Evolutionary conservation across 2,113 vertebrate species (phyloP).

Genomic region (Trinectes maculatus): DNA sequence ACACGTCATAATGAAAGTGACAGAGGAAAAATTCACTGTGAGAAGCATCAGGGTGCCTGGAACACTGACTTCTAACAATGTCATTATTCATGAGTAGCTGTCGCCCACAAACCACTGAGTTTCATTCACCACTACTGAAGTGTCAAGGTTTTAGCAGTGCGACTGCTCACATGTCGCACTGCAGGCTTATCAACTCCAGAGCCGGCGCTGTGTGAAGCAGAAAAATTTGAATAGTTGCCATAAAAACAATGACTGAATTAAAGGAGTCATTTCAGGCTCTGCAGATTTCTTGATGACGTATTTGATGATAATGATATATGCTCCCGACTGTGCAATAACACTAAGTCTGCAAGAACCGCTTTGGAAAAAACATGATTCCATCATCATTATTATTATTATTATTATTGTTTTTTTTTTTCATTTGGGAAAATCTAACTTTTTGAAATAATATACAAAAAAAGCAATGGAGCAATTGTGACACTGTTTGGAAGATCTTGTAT

Average conservation of each 20-base stretch:
- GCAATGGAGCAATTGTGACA: too few species aligned
- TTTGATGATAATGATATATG: not conserved
- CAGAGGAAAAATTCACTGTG: not conserved
- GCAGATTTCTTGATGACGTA: not conserved
- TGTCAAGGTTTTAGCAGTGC: not conserved
- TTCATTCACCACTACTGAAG: not conserved
- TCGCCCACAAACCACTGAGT: not conserved
- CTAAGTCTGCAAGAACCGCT: not conserved
- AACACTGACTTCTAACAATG: not conserved
- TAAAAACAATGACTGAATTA: not conserved
- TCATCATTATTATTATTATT: too few species aligned
- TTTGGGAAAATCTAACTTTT: too few species aligned
- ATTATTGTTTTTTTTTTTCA: too few species aligned
- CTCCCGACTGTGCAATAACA: not conserved
- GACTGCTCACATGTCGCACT: not conserved
- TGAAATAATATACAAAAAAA: too few species aligned
- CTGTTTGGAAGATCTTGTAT: too few species aligned
- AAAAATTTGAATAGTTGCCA: too few species aligned
- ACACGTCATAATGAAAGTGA: not conserved
- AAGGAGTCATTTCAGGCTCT: not conserved
- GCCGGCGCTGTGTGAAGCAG: not conserved
- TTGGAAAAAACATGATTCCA: too few species aligned
- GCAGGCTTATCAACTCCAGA: conserved; percentile 8
- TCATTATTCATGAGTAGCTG: not conserved
- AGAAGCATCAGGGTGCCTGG: not conserved